Conservation (phyloP, 2,888 invertebrate species). For the Sphecodes monilicornis region DNA sequence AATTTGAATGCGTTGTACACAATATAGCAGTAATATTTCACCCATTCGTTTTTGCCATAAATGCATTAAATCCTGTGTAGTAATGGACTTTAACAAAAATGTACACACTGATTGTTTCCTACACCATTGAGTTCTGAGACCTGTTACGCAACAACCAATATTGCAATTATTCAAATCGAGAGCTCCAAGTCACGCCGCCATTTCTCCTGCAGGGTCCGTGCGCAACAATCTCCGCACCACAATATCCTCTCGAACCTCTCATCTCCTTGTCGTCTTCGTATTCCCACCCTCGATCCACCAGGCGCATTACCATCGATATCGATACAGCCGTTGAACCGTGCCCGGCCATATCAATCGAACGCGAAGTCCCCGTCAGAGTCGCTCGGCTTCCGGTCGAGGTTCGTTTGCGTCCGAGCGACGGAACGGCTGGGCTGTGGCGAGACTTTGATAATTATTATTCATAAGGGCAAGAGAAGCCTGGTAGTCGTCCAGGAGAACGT, state of each 20-base stretch:
- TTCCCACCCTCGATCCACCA: not conserved
- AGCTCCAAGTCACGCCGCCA: not conserved
- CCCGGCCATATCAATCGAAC: constrained; percentile 47
- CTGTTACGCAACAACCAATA: not conserved
- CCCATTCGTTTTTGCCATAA: not conserved
- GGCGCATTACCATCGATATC: not conserved
- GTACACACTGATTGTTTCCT: not conserved
- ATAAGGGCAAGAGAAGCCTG: constrained; percentile 78
- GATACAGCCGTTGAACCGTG: constrained; percentile 14
- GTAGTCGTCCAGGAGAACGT: constrained; percentile 81
- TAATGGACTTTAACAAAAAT: not conserved
- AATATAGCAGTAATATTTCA: too few relatives aligned
- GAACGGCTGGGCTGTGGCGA: constrained; percentile 39
- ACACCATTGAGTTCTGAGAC: not conserved
- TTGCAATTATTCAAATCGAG: not conserved
- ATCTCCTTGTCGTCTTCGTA: not conserved
- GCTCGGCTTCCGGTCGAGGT: constrained; percentile 40
- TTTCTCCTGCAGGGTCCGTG: not conserved
- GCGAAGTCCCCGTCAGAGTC: constrained; percentile 38
- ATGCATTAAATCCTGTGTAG: not conserved
- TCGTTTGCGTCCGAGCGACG: constrained; percentile 20
- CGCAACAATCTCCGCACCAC: not conserved
- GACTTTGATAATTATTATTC: constrained; percentile 83
- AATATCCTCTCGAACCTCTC: not conserved
- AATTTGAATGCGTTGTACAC: too few relatives aligned